phyloP scores from a whole-genome alignment of 2,113 vertebrate genomes.

The Cyprinodon variegatus region DNA sequence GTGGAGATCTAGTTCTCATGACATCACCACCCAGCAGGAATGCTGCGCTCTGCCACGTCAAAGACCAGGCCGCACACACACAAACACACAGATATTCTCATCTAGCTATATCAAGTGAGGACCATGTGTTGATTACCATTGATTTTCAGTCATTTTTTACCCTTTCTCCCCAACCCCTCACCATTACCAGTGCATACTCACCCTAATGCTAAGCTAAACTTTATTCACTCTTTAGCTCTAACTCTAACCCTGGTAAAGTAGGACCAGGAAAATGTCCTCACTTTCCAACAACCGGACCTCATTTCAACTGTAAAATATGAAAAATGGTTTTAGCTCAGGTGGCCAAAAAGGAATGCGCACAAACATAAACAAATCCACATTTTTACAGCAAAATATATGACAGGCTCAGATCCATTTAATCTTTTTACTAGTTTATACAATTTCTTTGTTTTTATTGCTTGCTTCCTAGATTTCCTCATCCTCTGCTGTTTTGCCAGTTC shows the following conservation, averaged over 20 bases:
- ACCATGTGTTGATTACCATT: no score
- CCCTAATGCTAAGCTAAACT: no score
- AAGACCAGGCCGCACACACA: constrained; percentile 63
- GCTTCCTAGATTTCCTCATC: constrained; percentile 17
- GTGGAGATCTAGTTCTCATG: constrained; percentile 82
- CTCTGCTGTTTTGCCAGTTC: constrained; percentile 27
- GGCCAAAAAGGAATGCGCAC: background rate
- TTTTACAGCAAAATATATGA: constrained; percentile 50
- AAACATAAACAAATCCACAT: constrained; percentile 31
- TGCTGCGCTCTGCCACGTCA: constrained; percentile 78
- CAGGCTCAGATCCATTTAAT: constrained; percentile 36
- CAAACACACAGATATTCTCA: background rate
- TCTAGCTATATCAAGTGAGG: no score
- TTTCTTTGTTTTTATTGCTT: constrained; percentile 45
- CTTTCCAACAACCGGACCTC: no score
- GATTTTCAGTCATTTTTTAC: no score
- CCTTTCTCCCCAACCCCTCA: no score
- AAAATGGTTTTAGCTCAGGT: no score
- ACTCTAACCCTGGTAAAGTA: no score
- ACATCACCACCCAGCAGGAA: constrained; percentile 85
- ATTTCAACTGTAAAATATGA: no score
- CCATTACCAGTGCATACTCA: no score
- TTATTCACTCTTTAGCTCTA: no score
- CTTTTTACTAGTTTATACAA: constrained; percentile 7
- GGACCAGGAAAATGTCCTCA: no score